Conservation (phyloP, 2,888 invertebrate species). For the Prosopocoilus inquinatus region DNA sequence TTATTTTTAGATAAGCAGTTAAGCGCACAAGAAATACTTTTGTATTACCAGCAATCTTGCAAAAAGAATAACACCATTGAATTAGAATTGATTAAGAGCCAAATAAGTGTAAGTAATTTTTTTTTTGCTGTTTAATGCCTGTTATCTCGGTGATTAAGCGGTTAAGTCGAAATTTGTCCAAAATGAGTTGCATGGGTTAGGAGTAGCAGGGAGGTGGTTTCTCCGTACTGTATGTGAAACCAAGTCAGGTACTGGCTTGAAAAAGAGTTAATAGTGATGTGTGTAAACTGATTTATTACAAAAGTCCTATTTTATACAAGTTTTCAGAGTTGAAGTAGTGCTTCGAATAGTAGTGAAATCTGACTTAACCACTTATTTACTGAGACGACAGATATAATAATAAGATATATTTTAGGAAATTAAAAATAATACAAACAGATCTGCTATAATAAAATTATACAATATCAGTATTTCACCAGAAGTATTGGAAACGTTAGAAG, state of each 20-base stretch:
- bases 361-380: too few species aligned
- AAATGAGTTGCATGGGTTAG: too few species aligned
- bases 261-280: too few species aligned
- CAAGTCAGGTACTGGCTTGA: too few species aligned
- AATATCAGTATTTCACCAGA: conserved; percentile 41
- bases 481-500: conserved; percentile 45
- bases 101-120: conserved; percentile 22
- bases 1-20: not conserved
- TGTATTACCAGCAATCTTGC: conserved; percentile 25
- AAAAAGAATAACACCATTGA: conserved; percentile 26
- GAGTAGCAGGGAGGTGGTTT: too few species aligned
- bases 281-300: too few species aligned
- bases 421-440: conserved; percentile 43
- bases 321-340: too few species aligned
- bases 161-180: not conserved
- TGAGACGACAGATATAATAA: too few species aligned
- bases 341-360: too few species aligned
- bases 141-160: too few species aligned
- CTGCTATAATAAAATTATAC: conserved; percentile 41
- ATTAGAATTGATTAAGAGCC: conserved; percentile 26
- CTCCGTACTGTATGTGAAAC: too few species aligned
- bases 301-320: too few species aligned
- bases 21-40: conserved; percentile 20
- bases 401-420: conserved; percentile 37
- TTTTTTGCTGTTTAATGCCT: not conserved